A percentile compares a stretch with the other conserved stretches of the same genome.
Evolutionary conservation across 2,113 vertebrate genomes (phyloP).

Genomic region (Sitta europaea): DNA sequence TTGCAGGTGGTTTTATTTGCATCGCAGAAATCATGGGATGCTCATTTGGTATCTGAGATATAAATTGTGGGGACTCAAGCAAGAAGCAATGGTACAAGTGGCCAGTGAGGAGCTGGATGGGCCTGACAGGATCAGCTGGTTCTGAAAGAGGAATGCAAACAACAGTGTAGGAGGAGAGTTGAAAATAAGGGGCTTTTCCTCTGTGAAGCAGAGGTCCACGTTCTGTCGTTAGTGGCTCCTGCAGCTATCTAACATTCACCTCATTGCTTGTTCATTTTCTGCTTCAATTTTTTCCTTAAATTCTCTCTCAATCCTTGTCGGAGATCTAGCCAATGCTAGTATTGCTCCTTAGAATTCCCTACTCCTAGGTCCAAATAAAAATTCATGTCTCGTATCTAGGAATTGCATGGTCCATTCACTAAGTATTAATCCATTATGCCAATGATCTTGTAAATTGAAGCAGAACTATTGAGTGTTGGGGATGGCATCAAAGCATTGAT

Average conservation of each 20-base stretch:
- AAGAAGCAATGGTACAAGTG: neutral
- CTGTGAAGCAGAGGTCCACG: neutral
- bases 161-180: neutral
- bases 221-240: neutral
- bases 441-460: slow-evolving; percentile 22
- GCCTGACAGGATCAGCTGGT: neutral
- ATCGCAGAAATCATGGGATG: neutral
- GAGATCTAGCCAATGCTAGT: neutral
- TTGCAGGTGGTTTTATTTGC: neutral
- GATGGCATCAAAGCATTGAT: neutral
- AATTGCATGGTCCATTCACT: neutral
- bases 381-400: neutral
- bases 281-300: neutral
- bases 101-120: neutral
- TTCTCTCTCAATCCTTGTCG: neutral
- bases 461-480: neutral
- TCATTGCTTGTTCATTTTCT: neutral
- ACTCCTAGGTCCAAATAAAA: neutral
- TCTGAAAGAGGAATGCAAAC: neutral
- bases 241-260: neutral
- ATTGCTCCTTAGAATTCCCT: neutral
- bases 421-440: slow-evolving; percentile 11
- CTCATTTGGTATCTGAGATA: neutral
- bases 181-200: neutral
- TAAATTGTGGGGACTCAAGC: neutral